Percentiles rank a stretch among this genome's conserved stretches.
Evolutionary conservation across 2,888 invertebrate species (phyloP).

Genomic region (Melinopterus prodromus): DNA sequence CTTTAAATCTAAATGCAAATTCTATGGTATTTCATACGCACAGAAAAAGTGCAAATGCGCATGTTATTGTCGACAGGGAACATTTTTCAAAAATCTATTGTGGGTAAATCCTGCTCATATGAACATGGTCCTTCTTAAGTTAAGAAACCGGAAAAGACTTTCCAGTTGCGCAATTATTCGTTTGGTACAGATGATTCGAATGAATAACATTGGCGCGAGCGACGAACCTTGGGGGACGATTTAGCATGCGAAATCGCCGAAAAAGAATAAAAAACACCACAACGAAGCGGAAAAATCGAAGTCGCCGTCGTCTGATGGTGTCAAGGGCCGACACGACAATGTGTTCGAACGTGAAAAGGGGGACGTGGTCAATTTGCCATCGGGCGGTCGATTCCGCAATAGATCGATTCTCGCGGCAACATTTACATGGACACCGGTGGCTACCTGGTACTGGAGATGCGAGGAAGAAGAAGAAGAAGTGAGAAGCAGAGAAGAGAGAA

Average conservation of each 20-base stretch:
- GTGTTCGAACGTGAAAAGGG: neutral
- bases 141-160: too few species aligned
- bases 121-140: too few species aligned
- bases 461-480: neutral
- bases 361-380: slow-evolving; percentile 4
- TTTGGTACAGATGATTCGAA: neutral
- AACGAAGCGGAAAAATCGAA: slow-evolving; percentile 15
- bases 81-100: too few species aligned
- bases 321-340: slow-evolving; percentile 4
- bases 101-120: too few species aligned
- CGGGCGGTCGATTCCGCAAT: slow-evolving; percentile 4
- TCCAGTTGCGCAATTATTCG: neutral
- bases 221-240: neutral
- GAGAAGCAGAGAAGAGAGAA: too few species aligned
- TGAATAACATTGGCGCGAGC: neutral
- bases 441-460: neutral
- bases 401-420: neutral
- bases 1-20: too few species aligned
- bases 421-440: neutral
- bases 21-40: too few species aligned
- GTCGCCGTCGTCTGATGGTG: slow-evolving; percentile 6
- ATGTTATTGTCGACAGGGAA: too few species aligned
- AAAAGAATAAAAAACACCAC: neutral
- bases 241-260: neutral
- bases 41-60: too few species aligned